A percentile compares a stretch with the other conserved stretches of the same genome.
phyloP scores from a whole-genome alignment of 2,113 vertebrate genomes.

The Coracopsis vasa region DNA sequence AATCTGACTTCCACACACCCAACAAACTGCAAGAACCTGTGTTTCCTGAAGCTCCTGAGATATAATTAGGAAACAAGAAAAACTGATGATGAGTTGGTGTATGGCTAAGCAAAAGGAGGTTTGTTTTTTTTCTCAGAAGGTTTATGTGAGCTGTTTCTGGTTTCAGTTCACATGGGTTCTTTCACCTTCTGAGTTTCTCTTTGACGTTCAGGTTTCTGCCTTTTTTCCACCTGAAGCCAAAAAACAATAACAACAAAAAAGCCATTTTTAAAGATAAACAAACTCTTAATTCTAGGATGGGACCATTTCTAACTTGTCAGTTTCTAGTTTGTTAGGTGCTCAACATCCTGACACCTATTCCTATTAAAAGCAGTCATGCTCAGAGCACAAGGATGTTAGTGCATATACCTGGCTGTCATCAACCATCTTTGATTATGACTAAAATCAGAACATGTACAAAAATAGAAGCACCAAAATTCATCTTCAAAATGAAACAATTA shows the following conservation, averaged over 20 bases:
- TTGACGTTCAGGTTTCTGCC: slow-evolving; percentile 63
- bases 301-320: neutral
- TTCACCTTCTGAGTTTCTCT: slow-evolving; percentile 65
- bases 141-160: slow-evolving; percentile 68
- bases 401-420: neutral
- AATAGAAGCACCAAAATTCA: slow-evolving; percentile 26
- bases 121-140: slow-evolving; percentile 50
- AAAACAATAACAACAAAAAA: neutral
- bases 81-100: neutral
- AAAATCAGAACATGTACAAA: neutral
- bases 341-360: neutral
- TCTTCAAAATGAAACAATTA: slow-evolving; percentile 20
- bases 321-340: neutral
- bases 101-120: slow-evolving; percentile 1
- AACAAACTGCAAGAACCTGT: neutral
- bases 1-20: neutral
- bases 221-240: slow-evolving; percentile 49
- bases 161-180: slow-evolving; percentile 69
- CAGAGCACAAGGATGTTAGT: neutral
- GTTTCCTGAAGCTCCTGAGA: neutral
- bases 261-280: neutral
- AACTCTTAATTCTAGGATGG: neutral
- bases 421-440: neutral
- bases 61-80: neutral
- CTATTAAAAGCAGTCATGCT: neutral